Percentiles rank a stretch among this genome's conserved stretches.
These are phyloP conservation scores for Capreolus pygargus DNA, from an alignment of 2,113 vertebrate species.

Conservation along the genomic window DNA sequence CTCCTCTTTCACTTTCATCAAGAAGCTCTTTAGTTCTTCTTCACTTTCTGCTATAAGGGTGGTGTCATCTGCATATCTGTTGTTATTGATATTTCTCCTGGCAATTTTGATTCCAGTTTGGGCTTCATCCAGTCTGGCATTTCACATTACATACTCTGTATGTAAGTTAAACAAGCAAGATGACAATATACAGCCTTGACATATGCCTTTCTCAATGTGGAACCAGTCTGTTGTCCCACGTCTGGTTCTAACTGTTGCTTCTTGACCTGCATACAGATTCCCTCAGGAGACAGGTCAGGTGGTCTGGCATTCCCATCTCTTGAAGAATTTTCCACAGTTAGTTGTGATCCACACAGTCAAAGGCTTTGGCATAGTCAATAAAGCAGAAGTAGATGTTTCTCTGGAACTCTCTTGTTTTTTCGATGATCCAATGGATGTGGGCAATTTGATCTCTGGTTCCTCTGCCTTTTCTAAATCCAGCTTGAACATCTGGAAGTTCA, in stretches of 20 bases:
- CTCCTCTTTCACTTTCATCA: background rate
- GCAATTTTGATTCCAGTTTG: background rate
- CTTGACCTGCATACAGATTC: background rate
- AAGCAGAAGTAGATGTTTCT: background rate
- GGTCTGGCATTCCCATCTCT: background rate
- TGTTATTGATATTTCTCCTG: background rate
- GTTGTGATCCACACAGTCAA: background rate
- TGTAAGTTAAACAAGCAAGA: background rate
- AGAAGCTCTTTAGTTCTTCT: background rate
- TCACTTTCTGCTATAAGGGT: background rate
- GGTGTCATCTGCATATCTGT: background rate
- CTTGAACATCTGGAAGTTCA: background rate
- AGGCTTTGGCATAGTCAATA: background rate
- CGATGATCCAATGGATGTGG: rapidly evolving
- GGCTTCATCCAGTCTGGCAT: background rate
- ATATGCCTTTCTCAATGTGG: background rate
- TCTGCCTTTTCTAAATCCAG: background rate
- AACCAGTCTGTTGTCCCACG: background rate
- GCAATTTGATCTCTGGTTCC: background rate
- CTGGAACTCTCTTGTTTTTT: background rate
- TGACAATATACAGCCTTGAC: background rate
- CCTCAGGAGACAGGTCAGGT: background rate
- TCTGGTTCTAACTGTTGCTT: background rate
- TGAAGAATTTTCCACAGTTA: background rate
- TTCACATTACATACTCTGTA: background rate